Percentiles rank a stretch among this genome's conserved stretches.
phyloP scores from a whole-genome alignment of 2,888 invertebrate species.

The Unio pictorum region DNA sequence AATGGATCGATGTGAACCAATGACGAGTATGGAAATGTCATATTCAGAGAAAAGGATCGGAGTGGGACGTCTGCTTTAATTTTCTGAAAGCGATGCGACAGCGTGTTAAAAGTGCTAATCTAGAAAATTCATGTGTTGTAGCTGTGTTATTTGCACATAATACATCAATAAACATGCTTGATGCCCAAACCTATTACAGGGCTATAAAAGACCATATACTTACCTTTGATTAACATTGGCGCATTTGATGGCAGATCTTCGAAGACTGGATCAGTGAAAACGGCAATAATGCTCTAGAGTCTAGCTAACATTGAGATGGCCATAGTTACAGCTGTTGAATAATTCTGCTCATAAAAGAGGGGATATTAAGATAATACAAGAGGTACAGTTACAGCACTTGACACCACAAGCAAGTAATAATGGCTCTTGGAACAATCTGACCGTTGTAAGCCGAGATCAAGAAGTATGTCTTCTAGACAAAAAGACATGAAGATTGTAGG shows the following conservation, averaged over 20 bases:
- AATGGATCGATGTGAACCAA: slow-evolving; percentile 4
- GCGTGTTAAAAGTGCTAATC: slow-evolving; percentile 11
- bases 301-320: neutral
- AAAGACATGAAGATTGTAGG: neutral
- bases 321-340: neutral
- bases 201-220: slow-evolving; percentile 10
- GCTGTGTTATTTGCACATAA: slow-evolving; percentile 10
- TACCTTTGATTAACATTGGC: slow-evolving; percentile 11
- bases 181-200: slow-evolving; percentile 13
- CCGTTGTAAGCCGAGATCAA: neutral
- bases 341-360: neutral
- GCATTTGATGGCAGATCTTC: slow-evolving; percentile 9
- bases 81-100: slow-evolving; percentile 18
- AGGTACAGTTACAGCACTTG: neutral
- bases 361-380: neutral
- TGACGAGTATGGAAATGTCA: neutral
- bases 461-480: slow-evolving; percentile 11
- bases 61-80: slow-evolving; percentile 13
- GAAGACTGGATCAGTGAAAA: neutral
- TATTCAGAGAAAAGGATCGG: neutral
- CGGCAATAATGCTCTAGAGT: neutral
- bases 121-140: slow-evolving; percentile 15
- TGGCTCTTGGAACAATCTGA: slow-evolving; percentile 4
- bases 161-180: slow-evolving; percentile 7
- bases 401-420: too few species aligned